Evolutionary conservation across 2,113 vertebrate species (phyloP), one percentile per base, ranked within the genome.

Genomic region (Sitta europaea): DNA sequence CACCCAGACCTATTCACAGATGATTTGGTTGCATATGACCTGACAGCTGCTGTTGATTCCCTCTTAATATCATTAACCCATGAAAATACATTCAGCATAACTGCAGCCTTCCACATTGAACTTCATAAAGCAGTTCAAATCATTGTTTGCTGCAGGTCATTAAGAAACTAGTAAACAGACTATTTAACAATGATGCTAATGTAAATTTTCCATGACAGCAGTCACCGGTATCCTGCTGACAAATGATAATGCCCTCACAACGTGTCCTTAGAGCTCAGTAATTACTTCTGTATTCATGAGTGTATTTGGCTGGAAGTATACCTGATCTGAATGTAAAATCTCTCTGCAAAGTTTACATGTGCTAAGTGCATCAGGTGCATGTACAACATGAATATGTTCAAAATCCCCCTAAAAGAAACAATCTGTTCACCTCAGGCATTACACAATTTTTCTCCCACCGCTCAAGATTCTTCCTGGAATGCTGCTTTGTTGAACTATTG

Each of bases 181-280:
- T 94, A 91, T 96, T 95, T 96, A 89, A 93, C 95, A 74, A 80
- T 93, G 97, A 95, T 95, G 90, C 31, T 92, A 96, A 97, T 97
- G 94, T 92, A 97, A 97, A 95, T 97, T 96, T 95, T 97, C 90
- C 81, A 91, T 96, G 94, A 97, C 76, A 95, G 96, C 94, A 97
- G 88, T 94, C 81, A 91, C 51, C 96, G 70, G 67, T 89, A 86
- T 91, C 86, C 65, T 94, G 91, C 78, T 95, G 91, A 96, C 67
- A 96, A 97, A 97, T 94, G 73, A 96, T 91, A 95, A 95, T 95
- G 82, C 93, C 92, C 96, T 85, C 87, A 16, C 35, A 94, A 91
- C 2, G 5, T 90, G 45, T 93, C 91, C 94, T 96, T 85, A 95
- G 85, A 94, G 85, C 83, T 93, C 89, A 79, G 62, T 95, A 96